These are phyloP conservation scores for Moxostoma hubbsi DNA, from an alignment of 2,797 vertebrate species.

Conservation along the genomic window DNA sequence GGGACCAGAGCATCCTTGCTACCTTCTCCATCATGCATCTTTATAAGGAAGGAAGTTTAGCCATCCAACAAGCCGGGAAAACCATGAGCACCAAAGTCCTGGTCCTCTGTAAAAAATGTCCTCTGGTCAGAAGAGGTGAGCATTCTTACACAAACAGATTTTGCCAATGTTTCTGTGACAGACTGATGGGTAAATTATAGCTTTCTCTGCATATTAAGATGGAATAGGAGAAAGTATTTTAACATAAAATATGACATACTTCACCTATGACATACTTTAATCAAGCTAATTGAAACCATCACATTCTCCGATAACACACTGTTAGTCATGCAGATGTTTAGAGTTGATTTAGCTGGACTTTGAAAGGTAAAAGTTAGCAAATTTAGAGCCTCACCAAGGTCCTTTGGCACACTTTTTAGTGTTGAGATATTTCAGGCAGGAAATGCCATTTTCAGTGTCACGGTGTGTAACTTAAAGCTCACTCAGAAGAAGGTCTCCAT, in stretches of 20 bases:
- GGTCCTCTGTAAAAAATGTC: conserved; percentile 84
- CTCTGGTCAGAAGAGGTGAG: conserved; percentile 82
- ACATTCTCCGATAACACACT: neutral
- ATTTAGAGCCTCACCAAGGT: neutral
- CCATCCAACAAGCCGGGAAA: conserved; percentile 86
- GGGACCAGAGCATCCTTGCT: conserved; percentile 77
- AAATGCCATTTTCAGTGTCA: conserved; percentile 23
- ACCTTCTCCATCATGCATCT: conserved; percentile 83
- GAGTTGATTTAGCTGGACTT: neutral
- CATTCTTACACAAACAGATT: conserved; percentile 6
- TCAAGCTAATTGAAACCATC: conserved; percentile 9
- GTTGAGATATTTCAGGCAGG: conserved; percentile 35
- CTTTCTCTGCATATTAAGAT: too few species aligned
- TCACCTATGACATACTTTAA: neutral
- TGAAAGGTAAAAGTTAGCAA: conserved; percentile 11
- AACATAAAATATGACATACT: too few species aligned
- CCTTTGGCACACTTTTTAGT: conserved; percentile 10
- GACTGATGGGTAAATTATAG: too few species aligned
- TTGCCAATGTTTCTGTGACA: too few species aligned
- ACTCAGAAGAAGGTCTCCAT: conserved; percentile 19
- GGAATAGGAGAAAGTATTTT: too few species aligned
- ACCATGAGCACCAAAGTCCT: conserved; percentile 81
- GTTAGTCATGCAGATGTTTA: conserved; percentile 18
- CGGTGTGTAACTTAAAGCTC: conserved; percentile 21
- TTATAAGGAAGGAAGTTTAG: conserved; percentile 83